These are phyloP conservation scores for Gobionotothen gibberifrons DNA, from an alignment of 2,797 vertebrate genomes.

Conservation along the genomic window DNA sequence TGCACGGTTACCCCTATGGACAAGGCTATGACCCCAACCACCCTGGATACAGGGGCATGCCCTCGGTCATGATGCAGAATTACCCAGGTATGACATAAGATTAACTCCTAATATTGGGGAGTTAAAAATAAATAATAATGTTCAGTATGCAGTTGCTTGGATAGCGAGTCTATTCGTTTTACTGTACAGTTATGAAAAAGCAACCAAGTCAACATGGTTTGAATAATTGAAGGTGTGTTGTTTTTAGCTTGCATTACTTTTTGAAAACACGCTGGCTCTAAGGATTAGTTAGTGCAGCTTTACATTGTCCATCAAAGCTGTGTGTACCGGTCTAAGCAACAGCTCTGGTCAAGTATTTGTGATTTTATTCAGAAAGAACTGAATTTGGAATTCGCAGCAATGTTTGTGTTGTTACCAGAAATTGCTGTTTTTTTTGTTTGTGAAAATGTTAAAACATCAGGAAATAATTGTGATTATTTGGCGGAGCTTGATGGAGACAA, in stretches of 20 bases:
- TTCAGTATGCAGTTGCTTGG: neutral
- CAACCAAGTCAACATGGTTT: neutral
- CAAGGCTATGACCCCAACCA: slow-evolving; percentile 95
- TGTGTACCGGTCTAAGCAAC: neutral
- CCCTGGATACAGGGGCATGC: slow-evolving; percentile 93
- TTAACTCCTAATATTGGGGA: neutral
- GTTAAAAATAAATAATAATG: neutral
- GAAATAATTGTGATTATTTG: slow-evolving; percentile 16
- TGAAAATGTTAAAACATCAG: slow-evolving; percentile 19
- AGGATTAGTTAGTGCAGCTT: neutral
- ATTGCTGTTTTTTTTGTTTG: neutral
- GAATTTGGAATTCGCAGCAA: slow-evolving; percentile 1
- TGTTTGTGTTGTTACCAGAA: neutral
- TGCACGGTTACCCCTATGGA: slow-evolving; percentile 96
- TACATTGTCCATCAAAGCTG: neutral
- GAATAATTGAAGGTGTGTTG: neutral
- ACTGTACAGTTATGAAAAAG: neutral
- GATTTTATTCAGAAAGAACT: neutral
- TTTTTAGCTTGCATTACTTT: neutral
- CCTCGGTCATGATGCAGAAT: slow-evolving; percentile 97
- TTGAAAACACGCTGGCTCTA: neutral
- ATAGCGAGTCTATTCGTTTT: neutral
- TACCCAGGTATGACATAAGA: slow-evolving; percentile 89
- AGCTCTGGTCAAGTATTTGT: neutral
- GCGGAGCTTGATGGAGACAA: neutral